Percentiles rank a stretch among this genome's conserved stretches.
These are phyloP conservation scores for Drosophila barbarae DNA, from an alignment of 2,888 invertebrate genomes.

Conservation along the genomic window DNA sequence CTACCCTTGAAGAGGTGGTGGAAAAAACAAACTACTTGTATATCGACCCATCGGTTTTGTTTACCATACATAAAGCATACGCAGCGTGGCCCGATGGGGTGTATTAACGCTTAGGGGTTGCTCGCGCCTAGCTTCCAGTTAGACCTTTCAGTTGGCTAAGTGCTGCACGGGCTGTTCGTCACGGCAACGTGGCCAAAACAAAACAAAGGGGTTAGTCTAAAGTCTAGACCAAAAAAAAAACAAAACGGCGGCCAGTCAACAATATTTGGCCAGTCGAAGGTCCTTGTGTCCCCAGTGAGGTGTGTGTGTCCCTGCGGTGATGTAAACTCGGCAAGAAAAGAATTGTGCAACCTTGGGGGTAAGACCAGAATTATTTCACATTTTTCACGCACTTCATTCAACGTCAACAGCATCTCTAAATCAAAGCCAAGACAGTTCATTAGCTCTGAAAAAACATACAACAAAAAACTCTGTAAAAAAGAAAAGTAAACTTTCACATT, in stretches of 20 bases:
- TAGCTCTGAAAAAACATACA: constrained; percentile 39
- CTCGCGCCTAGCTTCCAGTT: constrained; percentile 9
- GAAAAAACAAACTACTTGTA: constrained; percentile 3
- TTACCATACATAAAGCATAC: constrained; percentile 42
- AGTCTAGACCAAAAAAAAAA: not conserved
- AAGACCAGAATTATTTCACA: constrained; percentile 32
- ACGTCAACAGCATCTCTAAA: constrained; percentile 27
- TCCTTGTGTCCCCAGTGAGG: constrained; percentile 34
- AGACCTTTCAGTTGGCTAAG: constrained; percentile 28
- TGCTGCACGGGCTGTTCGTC: constrained; percentile 19
- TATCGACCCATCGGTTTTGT: constrained; percentile 35
- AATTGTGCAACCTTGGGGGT: constrained; percentile 15
- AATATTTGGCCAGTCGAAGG: constrained; percentile 54
- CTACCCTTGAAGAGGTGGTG: constrained; percentile 19
- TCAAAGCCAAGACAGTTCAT: constrained; percentile 57
- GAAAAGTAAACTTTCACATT: constrained; percentile 72
- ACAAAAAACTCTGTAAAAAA: constrained; percentile 41
- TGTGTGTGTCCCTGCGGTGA: constrained; percentile 10
- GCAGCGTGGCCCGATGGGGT: constrained; percentile 28
- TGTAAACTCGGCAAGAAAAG: constrained; percentile 19
- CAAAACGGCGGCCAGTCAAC: constrained; percentile 10
- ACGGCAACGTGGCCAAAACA: constrained; percentile 41
- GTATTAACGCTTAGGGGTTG: constrained; percentile 35
- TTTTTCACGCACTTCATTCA: not conserved
- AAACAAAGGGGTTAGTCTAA: constrained; percentile 21